phyloP scores from a whole-genome alignment of 2,888 invertebrate genomes.

The Zygaena filipendulae region DNA sequence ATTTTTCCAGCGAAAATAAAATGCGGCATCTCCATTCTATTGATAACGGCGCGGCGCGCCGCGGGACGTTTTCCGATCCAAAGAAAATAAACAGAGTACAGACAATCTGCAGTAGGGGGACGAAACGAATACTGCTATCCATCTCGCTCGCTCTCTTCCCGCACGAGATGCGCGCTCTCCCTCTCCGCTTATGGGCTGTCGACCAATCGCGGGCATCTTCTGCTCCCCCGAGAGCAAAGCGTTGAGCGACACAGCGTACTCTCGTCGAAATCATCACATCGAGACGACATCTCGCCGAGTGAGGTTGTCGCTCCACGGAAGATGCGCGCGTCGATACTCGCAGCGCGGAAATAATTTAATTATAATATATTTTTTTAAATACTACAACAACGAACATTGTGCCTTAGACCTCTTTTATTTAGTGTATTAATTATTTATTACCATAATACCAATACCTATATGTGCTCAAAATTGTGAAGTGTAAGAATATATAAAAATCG shows the following conservation, averaged over 20 bases:
- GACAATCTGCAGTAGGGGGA: conserved; percentile 52
- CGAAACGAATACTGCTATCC: conserved; percentile 49
- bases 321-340: conserved; percentile 31
- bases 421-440: too few relatives aligned
- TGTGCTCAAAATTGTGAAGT: conserved; percentile 50
- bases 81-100: conserved; percentile 54
- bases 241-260: conserved; percentile 68
- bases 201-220: conserved; percentile 64
- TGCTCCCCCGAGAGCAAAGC: conserved; percentile 68
- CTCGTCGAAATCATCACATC: conserved; percentile 62
- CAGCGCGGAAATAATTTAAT: conserved; percentile 38
- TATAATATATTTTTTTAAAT: conserved; percentile 32
- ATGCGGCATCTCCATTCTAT: conserved; percentile 57
- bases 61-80: conserved; percentile 50
- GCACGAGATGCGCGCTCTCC: conserved; percentile 54
- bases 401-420: too few relatives aligned
- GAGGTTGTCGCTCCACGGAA: conserved; percentile 59
- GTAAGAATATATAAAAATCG: conserved; percentile 39
- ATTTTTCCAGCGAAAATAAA: conserved; percentile 25
- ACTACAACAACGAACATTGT: too few relatives aligned
- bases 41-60: too few relatives aligned
- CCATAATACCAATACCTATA: too few relatives aligned
- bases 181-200: conserved; percentile 54
- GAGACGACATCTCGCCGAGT: conserved; percentile 58
- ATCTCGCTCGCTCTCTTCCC: conserved; percentile 47